A percentile compares a stretch with the other conserved stretches of the same genome.
Conservation (phyloP, 2,113 vertebrate species). For the Brachypteracias leptosomus region DNA sequence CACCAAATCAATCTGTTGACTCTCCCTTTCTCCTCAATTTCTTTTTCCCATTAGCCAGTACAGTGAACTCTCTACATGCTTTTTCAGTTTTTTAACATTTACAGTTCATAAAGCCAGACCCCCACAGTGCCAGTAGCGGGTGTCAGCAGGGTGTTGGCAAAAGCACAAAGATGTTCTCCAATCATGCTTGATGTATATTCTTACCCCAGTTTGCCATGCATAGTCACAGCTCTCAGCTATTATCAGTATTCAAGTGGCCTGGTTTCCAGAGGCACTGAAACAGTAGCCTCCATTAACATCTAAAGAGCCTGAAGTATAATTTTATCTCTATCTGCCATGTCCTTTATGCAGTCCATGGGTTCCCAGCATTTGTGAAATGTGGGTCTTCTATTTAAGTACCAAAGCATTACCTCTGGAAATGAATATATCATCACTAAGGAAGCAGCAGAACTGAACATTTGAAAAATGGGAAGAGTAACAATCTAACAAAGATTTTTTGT, state of each 20-base stretch:
- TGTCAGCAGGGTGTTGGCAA: slow-evolving; percentile 12
- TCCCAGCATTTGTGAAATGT: background rate
- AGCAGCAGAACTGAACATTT: background rate
- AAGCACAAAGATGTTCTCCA: background rate
- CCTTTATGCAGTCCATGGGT: background rate
- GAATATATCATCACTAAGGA: background rate
- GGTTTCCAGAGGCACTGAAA: slow-evolving; percentile 30
- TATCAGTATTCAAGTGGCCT: slow-evolving; percentile 36
- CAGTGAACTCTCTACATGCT: background rate
- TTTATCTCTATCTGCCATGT: slow-evolving; percentile 8
- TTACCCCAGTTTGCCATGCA: background rate
- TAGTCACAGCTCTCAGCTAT: slow-evolving; percentile 5
- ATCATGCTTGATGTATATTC: background rate
- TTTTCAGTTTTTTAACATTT: background rate
- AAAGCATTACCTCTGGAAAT: background rate
- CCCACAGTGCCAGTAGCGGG: background rate
- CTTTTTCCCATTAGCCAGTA: background rate
- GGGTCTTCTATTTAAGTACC: background rate
- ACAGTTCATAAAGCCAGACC: slow-evolving; percentile 13
- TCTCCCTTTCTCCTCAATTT: background rate
- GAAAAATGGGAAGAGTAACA: background rate
- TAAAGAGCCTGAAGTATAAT: slow-evolving; percentile 10
- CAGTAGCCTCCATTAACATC: slow-evolving; percentile 14
- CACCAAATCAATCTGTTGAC: background rate
- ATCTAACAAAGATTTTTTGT: background rate